Evolutionary conservation across 2,888 invertebrate genomes (phyloP), one percentile per base, ranked within the genome.

Genomic region (Rhyacophila evoluta): DNA sequence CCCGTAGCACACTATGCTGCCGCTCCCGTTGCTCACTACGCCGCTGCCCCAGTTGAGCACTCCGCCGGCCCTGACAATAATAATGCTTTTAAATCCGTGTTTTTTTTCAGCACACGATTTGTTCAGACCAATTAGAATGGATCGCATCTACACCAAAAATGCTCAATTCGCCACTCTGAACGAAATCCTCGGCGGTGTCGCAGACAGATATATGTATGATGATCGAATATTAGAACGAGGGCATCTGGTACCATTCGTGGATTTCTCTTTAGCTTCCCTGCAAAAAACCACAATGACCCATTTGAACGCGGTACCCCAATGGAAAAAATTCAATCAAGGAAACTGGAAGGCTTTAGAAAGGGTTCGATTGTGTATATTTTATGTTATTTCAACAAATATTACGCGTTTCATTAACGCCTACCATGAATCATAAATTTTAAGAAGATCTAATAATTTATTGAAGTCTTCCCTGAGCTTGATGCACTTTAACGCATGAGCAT

Each of bases 11-110:
- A n/a, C 29, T 33, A 25, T n/a, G 69, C 19, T 41, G 70, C 15
- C 70, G 69, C 25, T 69, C 76, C 80, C 73, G 81, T 82, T 25
- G 83, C 76, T 28, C 76, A 33, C 33, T 72, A 75, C 27, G 78
- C 38, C 29, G 55, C 55, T 25, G 74, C 78, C 68, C 79, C 79
- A 41, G 77, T 74, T 8, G 19, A n/a, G n/a, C n/a, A n/a, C n/a
- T n/a, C n/a, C n/a, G n/a, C n/a, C n/a, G n/a, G n/a, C n/a, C n/a
- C n/a, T n/a, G n/a, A n/a, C n/a, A n/a, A n/a, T n/a, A n/a, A n/a
- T n/a, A n/a, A n/a, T n/a, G n/a, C n/a, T n/a, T n/a, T n/a, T n/a
- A n/a, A n/a, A n/a, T n/a, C n/a, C n/a, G n/a, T 25, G 2, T 55
- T 55, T 19, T 55, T 2, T 55, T 55, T 1, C 19, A 55, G 55